These are phyloP conservation scores for Mimas tiliae DNA, from an alignment of 2,888 invertebrate genomes.

Conservation along the genomic window DNA sequence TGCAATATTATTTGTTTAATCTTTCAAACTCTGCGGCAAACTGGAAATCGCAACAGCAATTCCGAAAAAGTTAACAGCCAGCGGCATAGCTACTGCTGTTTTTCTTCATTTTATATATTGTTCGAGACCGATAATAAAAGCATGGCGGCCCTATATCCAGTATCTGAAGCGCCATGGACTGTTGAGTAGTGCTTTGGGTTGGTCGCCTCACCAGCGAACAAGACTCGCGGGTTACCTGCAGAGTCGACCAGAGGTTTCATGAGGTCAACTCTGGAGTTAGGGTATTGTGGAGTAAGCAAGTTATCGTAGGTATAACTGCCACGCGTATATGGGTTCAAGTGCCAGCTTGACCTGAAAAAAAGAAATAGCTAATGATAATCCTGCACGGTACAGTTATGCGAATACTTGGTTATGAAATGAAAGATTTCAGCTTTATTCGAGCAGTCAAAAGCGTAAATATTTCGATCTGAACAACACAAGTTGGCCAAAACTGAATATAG, in stretches of 20 bases:
- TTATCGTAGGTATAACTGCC: constrained; percentile 89
- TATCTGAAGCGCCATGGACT: constrained; percentile 89
- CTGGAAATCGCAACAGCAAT: too few species aligned
- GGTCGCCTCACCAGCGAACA: constrained; percentile 88
- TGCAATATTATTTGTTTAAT: too few species aligned
- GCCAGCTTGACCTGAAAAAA: constrained; percentile 87
- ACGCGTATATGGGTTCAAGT: constrained; percentile 86
- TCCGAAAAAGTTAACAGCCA: too few species aligned
- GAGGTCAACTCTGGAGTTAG: constrained; percentile 80
- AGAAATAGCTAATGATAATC: too few species aligned
- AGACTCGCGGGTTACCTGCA: constrained; percentile 69
- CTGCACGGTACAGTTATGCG: too few species aligned
- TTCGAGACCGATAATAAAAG: constrained; percentile 45
- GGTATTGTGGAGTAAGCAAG: constrained; percentile 74
- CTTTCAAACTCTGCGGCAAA: too few species aligned
- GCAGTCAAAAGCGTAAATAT: too few species aligned
- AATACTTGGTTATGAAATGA: neutral
- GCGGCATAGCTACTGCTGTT: too few species aligned
- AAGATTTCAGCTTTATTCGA: too few species aligned
- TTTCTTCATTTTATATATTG: constrained; percentile 37
- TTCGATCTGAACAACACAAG: neutral
- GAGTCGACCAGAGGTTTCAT: constrained; percentile 82
- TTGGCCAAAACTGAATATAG: neutral
- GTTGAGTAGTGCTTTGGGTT: constrained; percentile 85
- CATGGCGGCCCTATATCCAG: constrained; percentile 87